Evolutionary conservation across 2,888 invertebrate species (phyloP).

Genomic region (Temnothorax ravouxi): DNA sequence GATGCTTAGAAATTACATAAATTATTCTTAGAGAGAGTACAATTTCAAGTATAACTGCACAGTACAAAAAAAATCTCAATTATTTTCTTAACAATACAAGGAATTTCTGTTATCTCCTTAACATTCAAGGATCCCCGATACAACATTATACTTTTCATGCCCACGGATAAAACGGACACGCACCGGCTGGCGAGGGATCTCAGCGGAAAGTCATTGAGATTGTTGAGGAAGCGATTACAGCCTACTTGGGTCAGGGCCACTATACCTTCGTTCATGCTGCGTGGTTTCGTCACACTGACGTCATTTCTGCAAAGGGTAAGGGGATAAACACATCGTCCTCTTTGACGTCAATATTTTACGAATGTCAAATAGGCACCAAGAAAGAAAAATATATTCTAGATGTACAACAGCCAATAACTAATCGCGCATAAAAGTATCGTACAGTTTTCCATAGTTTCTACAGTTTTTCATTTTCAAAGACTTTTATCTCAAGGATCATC

Average conservation of each 20-base stretch:
- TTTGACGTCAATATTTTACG: background rate
- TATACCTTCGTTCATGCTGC: constrained; percentile 93
- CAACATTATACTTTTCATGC: constrained; percentile 92
- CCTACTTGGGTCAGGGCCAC: constrained; percentile 92
- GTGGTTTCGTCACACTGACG: constrained; percentile 93
- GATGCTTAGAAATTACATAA: background rate
- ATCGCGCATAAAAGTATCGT: background rate
- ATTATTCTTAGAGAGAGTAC: background rate
- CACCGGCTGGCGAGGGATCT: constrained; percentile 90
- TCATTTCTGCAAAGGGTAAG: constrained; percentile 93
- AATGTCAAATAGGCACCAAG: background rate
- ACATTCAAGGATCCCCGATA: constrained; percentile 88
- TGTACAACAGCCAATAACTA: background rate
- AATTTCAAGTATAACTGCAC: background rate
- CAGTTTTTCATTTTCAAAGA: background rate
- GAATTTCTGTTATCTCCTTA: constrained; percentile 32
- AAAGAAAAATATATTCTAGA: background rate
- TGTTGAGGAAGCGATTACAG: constrained; percentile 90
- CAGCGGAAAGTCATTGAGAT: constrained; percentile 89
- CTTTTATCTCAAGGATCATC: background rate
- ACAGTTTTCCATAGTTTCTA: background rate
- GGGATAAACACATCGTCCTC: constrained; percentile 21
- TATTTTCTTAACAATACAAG: constrained; percentile 29
- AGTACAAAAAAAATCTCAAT: background rate
- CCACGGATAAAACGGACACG: constrained; percentile 89